Conservation (phyloP, 2,888 invertebrate genomes). For the Ceraclea dissimilis region DNA sequence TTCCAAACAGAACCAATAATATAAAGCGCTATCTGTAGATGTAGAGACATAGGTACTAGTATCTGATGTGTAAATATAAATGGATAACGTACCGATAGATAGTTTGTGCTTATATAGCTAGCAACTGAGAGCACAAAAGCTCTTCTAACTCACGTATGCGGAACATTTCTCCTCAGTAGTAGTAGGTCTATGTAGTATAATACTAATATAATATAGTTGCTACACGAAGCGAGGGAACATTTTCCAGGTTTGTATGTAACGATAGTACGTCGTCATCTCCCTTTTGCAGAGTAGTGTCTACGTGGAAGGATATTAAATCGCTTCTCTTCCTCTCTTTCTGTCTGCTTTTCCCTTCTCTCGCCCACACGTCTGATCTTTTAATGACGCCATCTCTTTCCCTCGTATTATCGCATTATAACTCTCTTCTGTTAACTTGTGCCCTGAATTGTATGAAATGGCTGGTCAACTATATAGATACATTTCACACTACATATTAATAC, state of each 20-base stretch:
- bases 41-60: too few species aligned
- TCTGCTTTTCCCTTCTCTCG: constrained; percentile 22
- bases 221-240: constrained; percentile 5
- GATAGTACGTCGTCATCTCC: constrained; percentile 17
- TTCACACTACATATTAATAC: too few species aligned
- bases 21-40: too few species aligned
- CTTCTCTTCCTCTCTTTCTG: constrained; percentile 27
- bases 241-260: constrained; percentile 14
- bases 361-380: constrained; percentile 22
- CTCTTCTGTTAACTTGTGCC: constrained; percentile 28
- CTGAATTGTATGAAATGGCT: constrained; percentile 23
- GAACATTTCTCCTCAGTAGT: constrained; percentile 4
- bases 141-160: constrained; percentile 7
- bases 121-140: too few species aligned
- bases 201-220: too few species aligned
- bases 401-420: not conserved
- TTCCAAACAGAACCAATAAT: too few species aligned
- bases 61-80: too few species aligned
- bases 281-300: constrained; percentile 23
- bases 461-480: constrained; percentile 14
- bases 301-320: constrained; percentile 33
- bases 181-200: too few species aligned
- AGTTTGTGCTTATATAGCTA: too few species aligned
- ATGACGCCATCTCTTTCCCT: not conserved
- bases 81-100: too few species aligned